Base-by-base conservation (phyloP, 2,888 invertebrate species). In the Dyspetes luteomarginatus region DNA sequence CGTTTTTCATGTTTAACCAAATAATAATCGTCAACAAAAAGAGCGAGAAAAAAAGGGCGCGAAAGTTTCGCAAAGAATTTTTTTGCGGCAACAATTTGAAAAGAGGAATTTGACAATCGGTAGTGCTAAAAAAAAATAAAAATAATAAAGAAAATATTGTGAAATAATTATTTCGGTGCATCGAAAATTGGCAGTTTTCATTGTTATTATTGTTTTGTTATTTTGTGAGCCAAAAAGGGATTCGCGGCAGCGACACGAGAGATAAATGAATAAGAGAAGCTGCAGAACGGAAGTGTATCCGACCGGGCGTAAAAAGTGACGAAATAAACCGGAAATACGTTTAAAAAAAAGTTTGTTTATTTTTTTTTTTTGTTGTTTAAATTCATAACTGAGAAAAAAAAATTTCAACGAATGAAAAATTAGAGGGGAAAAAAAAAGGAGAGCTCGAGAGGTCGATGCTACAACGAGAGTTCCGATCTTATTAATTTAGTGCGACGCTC, bases 261-360 rank as follows among this genome's bases (percentile, higher is more conserved):
- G 65, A 73, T 73, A 68, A 77, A 81, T 77, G 81, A 81, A 77
- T 69, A 73, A 81, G 41, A 81, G 58, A 56, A 77, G 68, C 56
- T 80, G 58, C 71, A 76, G 76, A 60, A 73, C 77, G 67, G 73
- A 65, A 69, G 77, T 81, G 67, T 62, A 62, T 41, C 81, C 72
- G 56, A 73, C 68, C 12, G 75, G 75, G 69, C 69, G 79, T 30
- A 75, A 79, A 77, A 73, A 77, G 76, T 73, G 81, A 77, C 50
- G 19, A 72, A 52, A 17, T 24, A 5, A 41, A 28, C 12, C 22
- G 30, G 28, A 5, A n/a, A 58, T 12, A 19, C n/a, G 41, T 22
- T 45, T 43, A 24, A 0, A 41, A 45, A 26, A 15, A 28, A 5
- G 15, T 48, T 48, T 48, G 17, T 48, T 9, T 4, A 9, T 9